phyloP scores from a whole-genome alignment of 30 jellyfish, hydroid and myxozoan species.

The Sanderia malayensis region DNA sequence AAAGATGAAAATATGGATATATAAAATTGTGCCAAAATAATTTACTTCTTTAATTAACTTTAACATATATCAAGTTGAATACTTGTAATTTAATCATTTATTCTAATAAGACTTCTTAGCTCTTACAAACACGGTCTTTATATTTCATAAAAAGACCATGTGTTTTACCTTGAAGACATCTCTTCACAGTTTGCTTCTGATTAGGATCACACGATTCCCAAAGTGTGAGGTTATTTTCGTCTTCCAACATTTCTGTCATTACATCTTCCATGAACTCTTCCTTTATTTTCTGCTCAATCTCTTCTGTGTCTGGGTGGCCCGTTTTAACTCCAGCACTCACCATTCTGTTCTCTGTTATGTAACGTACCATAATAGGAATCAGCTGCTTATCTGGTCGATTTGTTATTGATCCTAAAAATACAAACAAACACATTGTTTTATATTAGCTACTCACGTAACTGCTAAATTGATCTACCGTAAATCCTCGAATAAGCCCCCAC shows the following conservation, averaged over 20 bases:
- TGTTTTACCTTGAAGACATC: conserved; percentile 66
- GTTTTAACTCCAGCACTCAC: conserved; percentile 47
- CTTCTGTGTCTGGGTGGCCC: conserved; percentile 52
- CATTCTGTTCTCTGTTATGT: conserved; percentile 45
- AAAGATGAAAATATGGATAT: no score
- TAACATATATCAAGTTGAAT: no score
- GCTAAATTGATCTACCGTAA: no score
- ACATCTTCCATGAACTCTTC: conserved; percentile 49
- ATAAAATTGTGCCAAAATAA: no score
- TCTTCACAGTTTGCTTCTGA: conserved; percentile 49
- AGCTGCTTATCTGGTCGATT: conserved; percentile 47
- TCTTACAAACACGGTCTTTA: conserved; percentile 1
- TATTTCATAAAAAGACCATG: conserved; percentile 54
- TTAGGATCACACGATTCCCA: conserved; percentile 66
- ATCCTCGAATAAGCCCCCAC: no score
- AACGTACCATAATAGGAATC: conserved; percentile 37
- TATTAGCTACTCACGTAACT: no score
- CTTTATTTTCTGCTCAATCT: conserved; percentile 12
- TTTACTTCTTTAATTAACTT: no score
- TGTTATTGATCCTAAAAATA: no score
- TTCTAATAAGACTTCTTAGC: no score
- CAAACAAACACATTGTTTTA: no score
- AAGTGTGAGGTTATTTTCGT: conserved; percentile 49
- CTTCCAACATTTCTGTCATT: conserved; percentile 25
- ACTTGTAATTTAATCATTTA: no score